Base-by-base conservation (phyloP, 2,888 invertebrate genomes). In the Salticus scenicus region DNA sequence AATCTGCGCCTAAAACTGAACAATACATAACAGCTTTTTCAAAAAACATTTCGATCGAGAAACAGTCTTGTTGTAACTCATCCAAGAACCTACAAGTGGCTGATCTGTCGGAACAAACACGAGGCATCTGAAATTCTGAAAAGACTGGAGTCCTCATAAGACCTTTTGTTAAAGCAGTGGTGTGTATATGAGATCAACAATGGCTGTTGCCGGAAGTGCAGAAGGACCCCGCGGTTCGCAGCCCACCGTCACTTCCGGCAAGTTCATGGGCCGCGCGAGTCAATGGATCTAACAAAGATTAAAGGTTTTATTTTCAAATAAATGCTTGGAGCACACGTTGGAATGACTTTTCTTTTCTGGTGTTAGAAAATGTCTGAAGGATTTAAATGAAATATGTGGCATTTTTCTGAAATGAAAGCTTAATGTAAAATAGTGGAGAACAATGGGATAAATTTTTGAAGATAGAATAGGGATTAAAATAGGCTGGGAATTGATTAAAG, bases 171-270 rank as follows among this genome's bases (percentile, higher is more conserved):
- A 10, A 47, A 47, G 42, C 42, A 47, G 7, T 10, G 57, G 2
- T 57, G 57, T 57, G 57, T 17, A 17, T 57, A 17, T 57, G 57
- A 4, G 57, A 57, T 57, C 57, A 57, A 70, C 70, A 70, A 70
- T 42, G 24, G 70, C 17, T 42, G 28, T 37, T 20, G 37, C 70
- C 70, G 70, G 70, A 70, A 70, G 42, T 70, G 42, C 2, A 28
- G 42, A 17, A 28, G 41, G 37, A 28, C 70, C 70, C 42, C 28
- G 14, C 70, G 42, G 70, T 42, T 42, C 17, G 28, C 37, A 41
- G 70, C 42, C 70, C 28, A 28, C 70, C 42, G 28, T 28, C 41
- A 27, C 70, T 70, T 70, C 70, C 70, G 70, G 70, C 37, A 17
- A 31, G 66, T 31, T 30, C 66, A 31, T 66, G 30, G 66, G 14